phyloP scores from a whole-genome alignment of 1,140 invertebrate species.

The Antheraea pernyi region DNA sequence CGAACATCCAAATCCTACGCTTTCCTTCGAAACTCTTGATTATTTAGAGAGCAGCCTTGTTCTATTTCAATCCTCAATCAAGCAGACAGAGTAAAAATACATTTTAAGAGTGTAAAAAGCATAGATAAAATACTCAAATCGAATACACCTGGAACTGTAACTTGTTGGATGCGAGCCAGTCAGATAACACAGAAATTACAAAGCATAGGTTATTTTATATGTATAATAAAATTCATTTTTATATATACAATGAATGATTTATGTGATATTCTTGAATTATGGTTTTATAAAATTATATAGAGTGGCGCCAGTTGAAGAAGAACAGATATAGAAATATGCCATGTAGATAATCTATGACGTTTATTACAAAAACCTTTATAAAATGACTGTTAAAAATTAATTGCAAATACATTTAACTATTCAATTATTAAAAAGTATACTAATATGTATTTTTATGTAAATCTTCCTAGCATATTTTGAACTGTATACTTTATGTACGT shows the following conservation, averaged over 20 bases:
- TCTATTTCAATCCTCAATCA: slow-evolving; percentile 48
- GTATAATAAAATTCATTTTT: slow-evolving; percentile 11
- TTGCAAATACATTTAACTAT: too few species aligned
- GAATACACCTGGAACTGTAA: slow-evolving; percentile 34
- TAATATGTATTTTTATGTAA: too few species aligned
- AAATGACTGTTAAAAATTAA: too few species aligned
- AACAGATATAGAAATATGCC: too few species aligned
- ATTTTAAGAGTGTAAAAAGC: slow-evolving; percentile 43
- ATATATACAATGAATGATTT: slow-evolving; percentile 10
- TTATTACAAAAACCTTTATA: too few species aligned
- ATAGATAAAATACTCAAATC: slow-evolving; percentile 38
- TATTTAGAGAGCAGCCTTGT: slow-evolving; percentile 60
- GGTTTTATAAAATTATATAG: not conserved
- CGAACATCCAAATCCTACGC: slow-evolving; percentile 36
- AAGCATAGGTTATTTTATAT: slow-evolving; percentile 13
- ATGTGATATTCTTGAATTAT: not conserved
- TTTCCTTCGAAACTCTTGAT: slow-evolving; percentile 38
- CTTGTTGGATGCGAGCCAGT: slow-evolving; percentile 43
- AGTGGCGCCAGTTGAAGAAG: not conserved
- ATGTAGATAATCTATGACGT: too few species aligned
- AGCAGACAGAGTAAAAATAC: slow-evolving; percentile 46
- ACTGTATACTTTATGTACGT: too few species aligned
- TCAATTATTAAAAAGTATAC: too few species aligned
- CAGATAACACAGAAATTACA: slow-evolving; percentile 23
- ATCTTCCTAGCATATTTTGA: too few species aligned